Percentiles rank a stretch among this genome's conserved stretches.
phyloP scores from a whole-genome alignment of 1,140 invertebrate species.

The Drosophila ercepeae region DNA sequence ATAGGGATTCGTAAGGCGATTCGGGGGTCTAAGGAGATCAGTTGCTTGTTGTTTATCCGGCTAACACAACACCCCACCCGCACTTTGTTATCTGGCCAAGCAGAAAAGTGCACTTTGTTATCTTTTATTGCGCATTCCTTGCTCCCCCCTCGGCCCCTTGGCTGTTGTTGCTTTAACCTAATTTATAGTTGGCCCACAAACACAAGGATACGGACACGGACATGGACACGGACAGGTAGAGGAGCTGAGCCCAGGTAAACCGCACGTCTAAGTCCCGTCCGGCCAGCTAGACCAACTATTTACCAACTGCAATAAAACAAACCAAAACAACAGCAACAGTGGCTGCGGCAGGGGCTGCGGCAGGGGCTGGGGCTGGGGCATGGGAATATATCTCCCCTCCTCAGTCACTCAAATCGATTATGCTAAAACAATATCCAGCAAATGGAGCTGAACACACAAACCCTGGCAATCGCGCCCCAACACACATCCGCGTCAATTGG shows the following conservation, averaged over 20 bases:
- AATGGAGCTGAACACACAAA: slow-evolving; percentile 61
- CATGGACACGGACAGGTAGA: background rate
- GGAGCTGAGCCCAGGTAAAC: slow-evolving; percentile 53
- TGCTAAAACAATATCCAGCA: slow-evolving; percentile 82
- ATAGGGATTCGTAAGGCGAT: background rate
- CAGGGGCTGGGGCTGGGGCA: background rate
- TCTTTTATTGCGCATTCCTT: slow-evolving; percentile 80
- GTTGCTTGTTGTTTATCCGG: slow-evolving; percentile 31
- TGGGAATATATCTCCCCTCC: slow-evolving; percentile 14
- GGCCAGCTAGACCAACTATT: slow-evolving; percentile 53
- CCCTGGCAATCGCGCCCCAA: slow-evolving; percentile 2
- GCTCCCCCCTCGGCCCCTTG: slow-evolving; percentile 29
- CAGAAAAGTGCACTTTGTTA: slow-evolving; percentile 80
- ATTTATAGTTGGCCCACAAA: slow-evolving; percentile 75
- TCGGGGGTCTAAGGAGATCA: slow-evolving; percentile 23
- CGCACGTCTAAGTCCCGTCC: slow-evolving; percentile 58
- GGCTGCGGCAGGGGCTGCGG: background rate
- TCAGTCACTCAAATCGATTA: slow-evolving; percentile 80
- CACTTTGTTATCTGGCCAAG: slow-evolving; percentile 61
- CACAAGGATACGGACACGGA: slow-evolving; percentile 1
- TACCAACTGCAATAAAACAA: slow-evolving; percentile 78
- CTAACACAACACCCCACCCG: background rate
- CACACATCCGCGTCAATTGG: slow-evolving; percentile 33
- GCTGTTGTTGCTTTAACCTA: slow-evolving; percentile 76
- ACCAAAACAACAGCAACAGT: slow-evolving; percentile 33